Evolutionary conservation across 2,888 invertebrate species (phyloP), one percentile per base, ranked within the genome.

Genomic region (Xestia c-nigrum): DNA sequence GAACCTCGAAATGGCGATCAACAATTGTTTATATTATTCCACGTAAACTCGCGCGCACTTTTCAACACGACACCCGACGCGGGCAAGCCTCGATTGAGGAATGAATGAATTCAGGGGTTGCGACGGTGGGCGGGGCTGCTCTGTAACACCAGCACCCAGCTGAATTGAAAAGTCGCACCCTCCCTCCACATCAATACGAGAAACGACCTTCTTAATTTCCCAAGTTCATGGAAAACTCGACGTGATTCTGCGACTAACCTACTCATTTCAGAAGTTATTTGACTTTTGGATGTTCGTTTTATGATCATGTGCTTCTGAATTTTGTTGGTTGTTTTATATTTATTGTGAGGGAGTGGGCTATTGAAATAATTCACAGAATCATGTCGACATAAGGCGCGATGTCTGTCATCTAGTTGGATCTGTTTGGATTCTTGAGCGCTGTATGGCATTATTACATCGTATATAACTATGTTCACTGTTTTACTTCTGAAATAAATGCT

Each of bases 21-120:
- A 67, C 87, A 87, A 85, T 80, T 94, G 94, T 95, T 95, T 94
- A 92, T 94, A 89, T 92, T 87, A 85, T 86, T 89, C 67, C 88
- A 90, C 91, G 91, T 88, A 84, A 90, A 92, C 91, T 91, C 92
- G 92, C 90, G 86, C 90, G 89, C 88, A 83, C 78, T 78, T 68
- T n/a, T 43, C 72, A 75, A 19, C 46, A 78, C 93, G 91, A 87
- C 88, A 88, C 88, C 91, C 92, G 50, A 74, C 84, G 74, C 91
- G 93, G 91, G 75, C 81, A 84, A 85, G 90, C 89, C 92, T 89
- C 91, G 67, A 79, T 73, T 76, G 82, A 85, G 82, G 93, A 94
- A 94, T 96, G 96, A 96, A 96, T 96, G 96, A 94, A 94, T 89
- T 88, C 93, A 92, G 93, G 94, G 95, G 94, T 92, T 89, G 93